phyloP scores from a whole-genome alignment of 2,113 vertebrate species.

The Psephotus haematonotus region DNA sequence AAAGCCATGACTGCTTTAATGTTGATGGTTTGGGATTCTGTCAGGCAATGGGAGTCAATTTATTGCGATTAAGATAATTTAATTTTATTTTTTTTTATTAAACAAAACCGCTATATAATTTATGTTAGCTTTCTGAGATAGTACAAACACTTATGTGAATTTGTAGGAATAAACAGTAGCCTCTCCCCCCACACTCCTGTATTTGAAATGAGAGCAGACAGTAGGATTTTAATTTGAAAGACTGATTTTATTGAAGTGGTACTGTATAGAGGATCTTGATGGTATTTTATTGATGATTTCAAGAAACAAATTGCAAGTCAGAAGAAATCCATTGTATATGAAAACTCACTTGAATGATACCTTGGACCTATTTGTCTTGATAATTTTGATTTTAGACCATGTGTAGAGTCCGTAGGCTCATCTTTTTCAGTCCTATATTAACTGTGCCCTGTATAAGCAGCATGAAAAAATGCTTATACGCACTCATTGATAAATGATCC shows the following conservation, averaged over 20 bases:
- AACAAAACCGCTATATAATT: not conserved
- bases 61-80: not conserved
- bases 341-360: not conserved
- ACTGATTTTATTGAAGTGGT: not conserved
- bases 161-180: not conserved
- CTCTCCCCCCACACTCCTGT: fast-evolving
- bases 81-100: not conserved
- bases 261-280: not conserved
- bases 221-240: not conserved
- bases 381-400: not conserved
- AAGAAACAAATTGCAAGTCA: not conserved
- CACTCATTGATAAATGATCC: not conserved
- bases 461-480: not conserved
- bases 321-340: not conserved
- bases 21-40: not conserved
- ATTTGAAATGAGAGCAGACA: not conserved
- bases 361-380: not conserved
- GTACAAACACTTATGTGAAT: not conserved
- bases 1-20: not conserved
- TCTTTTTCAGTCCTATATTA: not conserved
- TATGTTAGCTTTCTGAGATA: not conserved
- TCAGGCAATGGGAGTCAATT: not conserved
- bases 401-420: not conserved
- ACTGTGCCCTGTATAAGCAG: not conserved
- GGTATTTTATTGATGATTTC: not conserved